A percentile compares a stretch with the other conserved stretches of the same genome.
These are phyloP conservation scores for Ichneumon xanthorius DNA, from an alignment of 2,888 invertebrate genomes.

Conservation along the genomic window DNA sequence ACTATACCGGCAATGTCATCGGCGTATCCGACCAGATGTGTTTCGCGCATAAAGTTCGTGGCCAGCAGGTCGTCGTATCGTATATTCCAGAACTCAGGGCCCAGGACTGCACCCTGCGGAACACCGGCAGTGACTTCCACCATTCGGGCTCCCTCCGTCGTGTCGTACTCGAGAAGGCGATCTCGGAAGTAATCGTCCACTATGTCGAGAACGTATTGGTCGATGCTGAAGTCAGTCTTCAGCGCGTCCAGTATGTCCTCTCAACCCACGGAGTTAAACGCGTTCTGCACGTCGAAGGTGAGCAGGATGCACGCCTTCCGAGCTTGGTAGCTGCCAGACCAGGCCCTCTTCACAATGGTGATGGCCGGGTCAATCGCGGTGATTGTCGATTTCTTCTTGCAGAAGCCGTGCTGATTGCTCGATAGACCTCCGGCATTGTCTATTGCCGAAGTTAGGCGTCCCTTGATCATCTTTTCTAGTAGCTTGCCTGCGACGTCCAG, in stretches of 20 bases:
- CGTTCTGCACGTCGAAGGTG: slow-evolving; percentile 54
- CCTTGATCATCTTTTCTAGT: slow-evolving; percentile 66
- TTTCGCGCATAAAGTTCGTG: slow-evolving; percentile 20
- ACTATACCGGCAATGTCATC: slow-evolving; percentile 53
- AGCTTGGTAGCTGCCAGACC: slow-evolving; percentile 47
- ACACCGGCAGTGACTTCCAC: slow-evolving; percentile 60
- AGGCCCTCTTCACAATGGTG: slow-evolving; percentile 44
- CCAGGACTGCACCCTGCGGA: slow-evolving; percentile 63
- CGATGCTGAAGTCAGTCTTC: slow-evolving; percentile 51
- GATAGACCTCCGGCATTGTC: slow-evolving; percentile 65
- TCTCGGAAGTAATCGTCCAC: slow-evolving; percentile 64
- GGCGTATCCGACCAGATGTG: slow-evolving; percentile 49
- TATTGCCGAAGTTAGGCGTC: slow-evolving; percentile 45
- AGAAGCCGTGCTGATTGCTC: slow-evolving; percentile 62
- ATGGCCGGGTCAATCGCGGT: slow-evolving; percentile 58
- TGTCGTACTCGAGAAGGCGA: slow-evolving; percentile 57
- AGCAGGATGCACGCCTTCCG: slow-evolving; percentile 61
- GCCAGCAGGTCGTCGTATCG: slow-evolving; percentile 62
- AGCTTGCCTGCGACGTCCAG: slow-evolving; percentile 54
- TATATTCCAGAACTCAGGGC: slow-evolving; percentile 68
- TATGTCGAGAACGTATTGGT: slow-evolving; percentile 55
- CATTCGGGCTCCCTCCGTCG: slow-evolving; percentile 54
- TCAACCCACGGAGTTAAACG: slow-evolving; percentile 67
- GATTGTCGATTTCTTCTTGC: slow-evolving; percentile 58
- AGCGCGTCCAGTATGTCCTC: slow-evolving; percentile 64